Evolutionary conservation across 2,113 vertebrate genomes (phyloP), one percentile per base, ranked within the genome.

Genomic region (Mugil cephalus): DNA sequence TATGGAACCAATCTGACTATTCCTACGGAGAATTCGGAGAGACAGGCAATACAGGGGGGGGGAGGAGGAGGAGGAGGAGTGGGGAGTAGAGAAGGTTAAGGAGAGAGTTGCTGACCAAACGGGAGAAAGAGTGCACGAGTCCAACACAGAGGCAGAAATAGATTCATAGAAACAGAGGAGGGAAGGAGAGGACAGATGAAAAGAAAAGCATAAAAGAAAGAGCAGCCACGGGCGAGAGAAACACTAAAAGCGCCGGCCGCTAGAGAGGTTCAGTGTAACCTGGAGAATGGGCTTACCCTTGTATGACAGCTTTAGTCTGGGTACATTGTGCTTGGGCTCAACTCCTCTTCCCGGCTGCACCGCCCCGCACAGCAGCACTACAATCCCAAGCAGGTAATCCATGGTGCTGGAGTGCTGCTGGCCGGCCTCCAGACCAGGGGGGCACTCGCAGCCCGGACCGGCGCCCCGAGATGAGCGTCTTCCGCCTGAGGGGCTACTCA

Each of bases 261-360:
- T 18, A 46, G 24, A 3, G 24, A 6, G 11, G 53, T 38, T 54
- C 73, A 36, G 4, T 60, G 38, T 78, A 70, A 64, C 77, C 83
- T 50, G 70, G 71, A 84, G 70, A 87, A 72, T 17, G 59, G 48
- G 77, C 94, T 96, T 95, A 99, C 98, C 98, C 95, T 96, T 98
- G 90, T 96, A 98, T 80, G 98, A 96, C 61, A 99, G 95, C 95
- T 94, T 97, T 89, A 99, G 95, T 87, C 98, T 94, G 14, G 98
- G 97, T 85, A 97, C 96, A n/a, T 95, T 96, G 94, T 92, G 96
- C 94, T 95, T 96, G 88, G 94, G 94, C 87, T 95, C 94, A 58
- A 91, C 93, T 80, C 94, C 95, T 93, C 90, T 93, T 65, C 93
- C 94, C 4, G 93, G 91, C 91, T 96, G 94, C 85, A 95, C 90